phyloP scores from a whole-genome alignment of 2,113 vertebrate genomes.

The Neomonachus schauinslandi region DNA sequence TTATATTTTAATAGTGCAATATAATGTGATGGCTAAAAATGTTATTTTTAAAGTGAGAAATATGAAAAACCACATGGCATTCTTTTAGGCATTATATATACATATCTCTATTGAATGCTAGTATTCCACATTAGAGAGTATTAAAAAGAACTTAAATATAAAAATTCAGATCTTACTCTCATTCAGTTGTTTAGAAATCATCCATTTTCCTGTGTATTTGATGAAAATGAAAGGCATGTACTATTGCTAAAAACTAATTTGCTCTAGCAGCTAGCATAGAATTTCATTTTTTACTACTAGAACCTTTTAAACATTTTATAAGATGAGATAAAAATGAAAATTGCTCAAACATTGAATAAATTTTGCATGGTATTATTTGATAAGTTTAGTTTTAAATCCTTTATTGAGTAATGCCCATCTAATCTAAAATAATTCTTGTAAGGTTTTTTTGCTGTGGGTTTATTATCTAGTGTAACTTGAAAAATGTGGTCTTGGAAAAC shows the following conservation, averaged over 20 bases:
- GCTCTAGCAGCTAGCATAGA: not conserved
- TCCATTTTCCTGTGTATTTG: constrained; percentile 35
- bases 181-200: constrained; percentile 39
- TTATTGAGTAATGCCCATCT: constrained; percentile 31
- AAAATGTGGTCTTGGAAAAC: not conserved
- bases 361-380: constrained; percentile 8
- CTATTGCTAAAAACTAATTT: constrained; percentile 10
- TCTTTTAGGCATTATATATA: not conserved
- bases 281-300: constrained; percentile 42
- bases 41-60: constrained; percentile 43
- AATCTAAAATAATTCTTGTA: constrained; percentile 38
- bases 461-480: constrained; percentile 25
- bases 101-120: not conserved
- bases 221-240: constrained; percentile 11
- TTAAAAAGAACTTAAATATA: not conserved
- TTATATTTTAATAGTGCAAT: constrained; percentile 52
- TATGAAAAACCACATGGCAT: not conserved
- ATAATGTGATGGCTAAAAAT: not conserved
- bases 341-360: not conserved
- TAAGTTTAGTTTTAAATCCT: constrained; percentile 34
- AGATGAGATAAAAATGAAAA: constrained; percentile 54
- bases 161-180: not conserved
- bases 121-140: constrained; percentile 6
- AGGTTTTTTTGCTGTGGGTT: not conserved
- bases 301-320: constrained; percentile 52